Evolutionary conservation across 2,888 invertebrate species (phyloP), one percentile per base, ranked within the genome.

Genomic region (Tethea ocularis): DNA sequence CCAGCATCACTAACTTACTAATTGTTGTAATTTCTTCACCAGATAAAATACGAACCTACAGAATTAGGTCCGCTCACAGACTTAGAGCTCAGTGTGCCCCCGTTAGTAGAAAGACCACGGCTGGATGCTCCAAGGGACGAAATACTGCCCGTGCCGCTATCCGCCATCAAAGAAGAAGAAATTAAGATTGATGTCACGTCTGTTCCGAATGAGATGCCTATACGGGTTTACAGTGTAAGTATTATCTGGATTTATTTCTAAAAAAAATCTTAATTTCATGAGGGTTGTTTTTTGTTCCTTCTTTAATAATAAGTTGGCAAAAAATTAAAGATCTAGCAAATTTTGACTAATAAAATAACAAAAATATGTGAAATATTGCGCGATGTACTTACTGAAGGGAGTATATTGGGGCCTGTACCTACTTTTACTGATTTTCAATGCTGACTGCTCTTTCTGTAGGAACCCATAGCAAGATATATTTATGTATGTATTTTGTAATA

Each of bases 111-210:
- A 24, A 61, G 64, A 22, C 72, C 79, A 4, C 59, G 52, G 2
- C 57, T 64, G 4, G 76, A 74, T 11, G 62, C 71, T 4, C 58
- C 69, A 4, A 22, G 74, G 10, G 78, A 72, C 1, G 77, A 75
- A n/a, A 56, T 73, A 23, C 63, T 92, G 13, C 93, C 93, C 0
- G 84, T 92, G 1, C 91, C 92, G 0, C 61, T 92, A n/a, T 77
- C 89, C 10, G 87, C 74, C 52, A 91, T 93, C 46, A 93, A 93
- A 61, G 92, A 92, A 61, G 93, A 93, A 54, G 90, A 91, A 7
- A 66, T 81, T 23, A 91, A 89, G 61, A 64, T 86, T 0, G 89
- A 92, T 46, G 78, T 87, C 57, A 82, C 86, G 0, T 72, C 82
- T 1, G 72, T 84, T 0, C 71, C 69, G 2, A 29, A 75, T 1